Evolutionary conservation across 2,113 vertebrate species (phyloP).

Genomic region (Pao palembangensis): DNA sequence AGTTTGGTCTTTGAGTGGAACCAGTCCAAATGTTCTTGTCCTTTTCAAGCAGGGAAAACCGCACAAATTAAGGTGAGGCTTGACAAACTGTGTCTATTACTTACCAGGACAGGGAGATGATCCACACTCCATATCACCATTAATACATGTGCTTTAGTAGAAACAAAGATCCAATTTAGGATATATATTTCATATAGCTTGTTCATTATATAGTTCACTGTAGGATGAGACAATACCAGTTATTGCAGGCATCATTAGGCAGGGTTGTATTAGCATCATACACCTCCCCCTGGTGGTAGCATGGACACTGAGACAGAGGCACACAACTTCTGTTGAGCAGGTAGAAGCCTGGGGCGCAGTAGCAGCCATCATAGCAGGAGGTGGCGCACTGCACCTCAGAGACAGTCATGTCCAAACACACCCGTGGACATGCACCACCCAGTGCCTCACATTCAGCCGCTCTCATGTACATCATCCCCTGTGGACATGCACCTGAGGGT

Average conservation of each 20-base stretch:
- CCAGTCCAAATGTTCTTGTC: too few relatives aligned
- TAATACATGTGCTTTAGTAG: slow-evolving; percentile 76
- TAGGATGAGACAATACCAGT: slow-evolving; percentile 74
- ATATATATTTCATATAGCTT: not conserved
- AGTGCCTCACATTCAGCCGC: slow-evolving; percentile 72
- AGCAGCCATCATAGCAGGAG: slow-evolving; percentile 78
- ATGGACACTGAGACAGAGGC: slow-evolving; percentile 70
- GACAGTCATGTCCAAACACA: slow-evolving; percentile 79
- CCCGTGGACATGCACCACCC: slow-evolving; percentile 76
- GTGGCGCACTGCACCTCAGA: slow-evolving; percentile 77
- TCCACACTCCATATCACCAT: slow-evolving; percentile 81
- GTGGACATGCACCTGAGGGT: slow-evolving; percentile 77
- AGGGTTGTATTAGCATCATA: slow-evolving; percentile 54
- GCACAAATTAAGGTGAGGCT: too few relatives aligned
- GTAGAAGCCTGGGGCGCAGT: slow-evolving; percentile 78
- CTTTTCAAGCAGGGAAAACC: too few relatives aligned
- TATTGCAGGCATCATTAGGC: slow-evolving; percentile 77
- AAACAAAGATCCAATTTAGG: slow-evolving; percentile 6
- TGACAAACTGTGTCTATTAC: not conserved
- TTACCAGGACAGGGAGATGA: slow-evolving; percentile 78
- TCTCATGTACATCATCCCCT: slow-evolving; percentile 71
- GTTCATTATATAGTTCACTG: not conserved
- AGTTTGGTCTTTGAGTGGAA: too few relatives aligned
- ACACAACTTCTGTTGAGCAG: slow-evolving; percentile 80
- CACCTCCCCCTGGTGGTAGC: slow-evolving; percentile 75